A percentile compares a stretch with the other conserved stretches of the same genome.
These are phyloP conservation scores for Apteryx mantelli DNA, from an alignment of 2,113 vertebrate genomes.

Conservation along the genomic window DNA sequence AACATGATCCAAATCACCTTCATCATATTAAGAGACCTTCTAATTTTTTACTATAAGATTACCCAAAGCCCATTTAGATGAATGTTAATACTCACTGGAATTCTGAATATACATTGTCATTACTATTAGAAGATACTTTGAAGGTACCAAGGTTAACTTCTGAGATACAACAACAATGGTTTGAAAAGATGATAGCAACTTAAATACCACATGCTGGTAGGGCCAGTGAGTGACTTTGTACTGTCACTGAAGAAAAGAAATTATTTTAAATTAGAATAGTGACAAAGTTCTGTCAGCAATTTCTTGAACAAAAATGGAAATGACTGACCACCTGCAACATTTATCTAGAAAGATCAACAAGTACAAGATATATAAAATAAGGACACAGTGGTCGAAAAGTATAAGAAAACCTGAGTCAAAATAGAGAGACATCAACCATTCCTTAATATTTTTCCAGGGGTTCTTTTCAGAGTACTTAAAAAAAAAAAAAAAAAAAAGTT, in stretches of 20 bases:
- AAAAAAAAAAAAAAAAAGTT: not conserved
- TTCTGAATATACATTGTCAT: not conserved
- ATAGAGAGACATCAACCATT: not conserved
- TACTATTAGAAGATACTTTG: not conserved
- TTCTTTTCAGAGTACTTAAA: not conserved
- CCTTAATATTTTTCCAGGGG: not conserved
- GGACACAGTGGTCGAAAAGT: not conserved
- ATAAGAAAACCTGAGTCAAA: not conserved
- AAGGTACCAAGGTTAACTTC: not conserved
- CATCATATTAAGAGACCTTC: not conserved
- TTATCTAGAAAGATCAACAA: not conserved
- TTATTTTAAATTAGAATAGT: not conserved
- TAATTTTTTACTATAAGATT: not conserved
- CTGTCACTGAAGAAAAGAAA: not conserved
- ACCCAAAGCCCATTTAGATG: not conserved
- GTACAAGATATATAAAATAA: not conserved
- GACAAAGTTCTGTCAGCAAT: not conserved
- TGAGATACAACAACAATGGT: not conserved
- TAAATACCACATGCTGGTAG: not conserved
- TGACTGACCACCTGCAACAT: not conserved
- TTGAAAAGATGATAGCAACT: not conserved
- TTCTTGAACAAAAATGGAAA: not conserved
- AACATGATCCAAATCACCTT: not conserved
- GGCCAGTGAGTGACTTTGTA: not conserved
- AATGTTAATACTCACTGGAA: not conserved